Evolutionary conservation across 2,888 invertebrate genomes (phyloP), one percentile per base, ranked within the genome.

Genomic region (Ectemnius continuus): DNA sequence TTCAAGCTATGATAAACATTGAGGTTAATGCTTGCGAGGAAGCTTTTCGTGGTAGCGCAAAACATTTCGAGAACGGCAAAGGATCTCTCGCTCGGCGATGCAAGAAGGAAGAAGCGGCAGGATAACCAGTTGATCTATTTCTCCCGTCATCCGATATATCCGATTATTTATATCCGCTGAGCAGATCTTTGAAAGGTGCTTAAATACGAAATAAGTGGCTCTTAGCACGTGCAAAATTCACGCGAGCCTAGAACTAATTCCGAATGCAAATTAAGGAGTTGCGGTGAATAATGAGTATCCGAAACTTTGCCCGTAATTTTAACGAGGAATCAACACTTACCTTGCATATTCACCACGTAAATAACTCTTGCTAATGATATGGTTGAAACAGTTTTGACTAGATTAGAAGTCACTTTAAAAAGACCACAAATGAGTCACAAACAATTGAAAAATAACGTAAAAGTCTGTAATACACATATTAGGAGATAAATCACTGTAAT

Each of bases 11-110:
- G 57, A 66, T 62, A 58, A 28, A 58, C 57, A 14, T 20, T 16
- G 76, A 48, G 78, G 75, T 76, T 73, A 61, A 60, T 60, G 75
- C 28, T 69, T 75, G 75, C 57, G 62, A 52, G 61, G 62, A 36
- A 57, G 71, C 70, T 76, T 76, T 73, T 67, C 56, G 61, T 57
- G 46, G 36, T 48, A 11, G 3, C 47, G 63, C 73, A 75, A 79
- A 75, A 75, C 75, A 26, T 75, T 70, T 66, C 23, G 61, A 58
- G 75, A n/a, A 13, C 20, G 14, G 60, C 3, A 58, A 60, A 59
- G 60, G 58, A 62, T 28, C 48, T 18, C 57, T 8, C 11, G 36
- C 0, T 36, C 26, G 56, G 60, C 65, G 61, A 52, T 20, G 61
- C 16, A 52, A 69, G 56, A 48, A 69, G 58, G 14, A 58, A 11